Evolutionary conservation across 1,140 invertebrate genomes (phyloP), one percentile per base, ranked within the genome.

Genomic region (Scaptomyza montana): DNA sequence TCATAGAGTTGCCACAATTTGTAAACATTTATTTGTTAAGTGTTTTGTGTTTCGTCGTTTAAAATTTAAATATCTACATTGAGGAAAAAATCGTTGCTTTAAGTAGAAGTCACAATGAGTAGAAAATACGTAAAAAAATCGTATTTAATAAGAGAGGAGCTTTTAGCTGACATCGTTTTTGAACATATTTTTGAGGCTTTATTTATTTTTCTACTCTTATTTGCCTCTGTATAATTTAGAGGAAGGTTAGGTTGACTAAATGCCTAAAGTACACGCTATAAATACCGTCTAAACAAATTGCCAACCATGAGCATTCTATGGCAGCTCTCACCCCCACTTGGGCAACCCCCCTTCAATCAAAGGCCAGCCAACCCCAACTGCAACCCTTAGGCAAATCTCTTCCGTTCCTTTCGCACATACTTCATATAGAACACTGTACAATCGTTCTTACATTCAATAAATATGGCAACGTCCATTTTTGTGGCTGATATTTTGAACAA

Each of bases 381-480:
- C 70, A 73, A 73, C 70, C 70, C 70, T 73, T 73, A 56, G 64
- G 36, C 64, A 55, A 67, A 56, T 12, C 46, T 54, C 39, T 59
- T 33, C 46, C 60, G 67, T 89, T 49, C 61, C 43, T 69, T 78
- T 77, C 68, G 13, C 49, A 50, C 55, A 36, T 36, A 36, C 33
- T 36, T 25, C 21, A 21, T 21, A 36, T 8, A 36, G 5, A 2
- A 39, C 51, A 39, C 57, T 30, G 16, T 43, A 36, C 51, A 47
- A 57, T 61, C 30, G 13, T 36, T 56, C 57, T 50, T 46, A 49
- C 67, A 36, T 36, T 78, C 74, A 65, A 75, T 82, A 89, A 87
- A 86, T 82, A 87, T 78, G 82, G 78, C 82, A 76, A 82, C 82
- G 84, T 87, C 82, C 82, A 87, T 87, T 87, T 89, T 89, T 87